Conservation (phyloP, 2,797 vertebrate species). For the Acanthopagrus latus region DNA sequence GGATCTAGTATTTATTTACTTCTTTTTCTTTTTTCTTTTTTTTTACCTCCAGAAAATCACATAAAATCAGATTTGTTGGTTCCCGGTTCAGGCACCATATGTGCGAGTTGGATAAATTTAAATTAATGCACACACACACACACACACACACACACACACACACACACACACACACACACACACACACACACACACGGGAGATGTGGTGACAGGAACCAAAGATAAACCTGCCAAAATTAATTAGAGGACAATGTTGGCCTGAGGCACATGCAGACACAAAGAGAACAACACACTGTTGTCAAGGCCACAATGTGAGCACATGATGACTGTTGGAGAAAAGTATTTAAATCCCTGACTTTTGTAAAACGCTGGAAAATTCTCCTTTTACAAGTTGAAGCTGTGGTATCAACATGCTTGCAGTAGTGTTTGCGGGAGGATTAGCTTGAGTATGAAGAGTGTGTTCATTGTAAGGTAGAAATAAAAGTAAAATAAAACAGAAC, state of each 20-base stretch:
- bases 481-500: not conserved
- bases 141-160: not conserved
- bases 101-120: not conserved
- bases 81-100: too few species aligned
- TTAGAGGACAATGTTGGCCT: constrained; percentile 32
- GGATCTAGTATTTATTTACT: too few species aligned
- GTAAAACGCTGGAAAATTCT: not conserved
- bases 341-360: not conserved
- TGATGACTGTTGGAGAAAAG: not conserved
- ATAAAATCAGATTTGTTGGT: not conserved
- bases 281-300: not conserved
- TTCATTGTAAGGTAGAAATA: not conserved
- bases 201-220: constrained; percentile 31
- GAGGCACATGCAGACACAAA: not conserved
- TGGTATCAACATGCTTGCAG: not conserved
- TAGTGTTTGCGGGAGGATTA: not conserved
- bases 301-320: not conserved
- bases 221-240: constrained; percentile 43
- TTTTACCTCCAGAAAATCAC: not conserved
- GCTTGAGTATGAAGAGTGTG: too few species aligned
- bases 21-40: too few species aligned
- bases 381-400: not conserved
- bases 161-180: not conserved
- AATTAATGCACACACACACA: not conserved
- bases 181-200: not conserved